These are phyloP conservation scores for Siniperca knerii DNA, from an alignment of 2,113 vertebrate species.

Conservation along the genomic window DNA sequence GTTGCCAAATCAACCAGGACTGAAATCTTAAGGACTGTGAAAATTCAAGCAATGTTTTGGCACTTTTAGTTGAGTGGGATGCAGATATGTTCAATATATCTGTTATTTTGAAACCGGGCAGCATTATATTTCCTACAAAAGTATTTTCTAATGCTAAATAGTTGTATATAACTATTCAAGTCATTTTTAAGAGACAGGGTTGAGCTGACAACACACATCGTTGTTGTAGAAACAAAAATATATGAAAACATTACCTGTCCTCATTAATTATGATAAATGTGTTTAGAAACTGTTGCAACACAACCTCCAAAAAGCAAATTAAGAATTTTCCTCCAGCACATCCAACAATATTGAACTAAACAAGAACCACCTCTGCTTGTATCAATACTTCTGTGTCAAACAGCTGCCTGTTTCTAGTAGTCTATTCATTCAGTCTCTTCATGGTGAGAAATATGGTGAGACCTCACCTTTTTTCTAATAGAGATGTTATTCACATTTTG, in stretches of 20 bases:
- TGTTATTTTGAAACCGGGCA: not conserved
- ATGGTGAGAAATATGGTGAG: not conserved
- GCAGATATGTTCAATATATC: not conserved
- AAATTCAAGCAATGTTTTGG: not conserved
- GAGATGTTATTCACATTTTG: constrained; percentile 27
- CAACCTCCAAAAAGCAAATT: not conserved
- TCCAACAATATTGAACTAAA: not conserved
- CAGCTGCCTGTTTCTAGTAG: not conserved
- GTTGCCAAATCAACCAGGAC: too few species aligned
- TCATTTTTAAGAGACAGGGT: too few species aligned
- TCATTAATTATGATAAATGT: not conserved
- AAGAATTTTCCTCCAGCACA: not conserved
- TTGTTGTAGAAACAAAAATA: not conserved
- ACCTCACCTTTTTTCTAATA: constrained; percentile 15
- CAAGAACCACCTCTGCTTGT: not conserved
- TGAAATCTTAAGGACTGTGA: too few species aligned
- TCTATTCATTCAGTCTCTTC: constrained; percentile 12
- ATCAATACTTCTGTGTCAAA: constrained; percentile 4
- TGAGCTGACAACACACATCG: not conserved
- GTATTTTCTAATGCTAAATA: too few species aligned
- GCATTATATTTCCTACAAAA: not conserved
- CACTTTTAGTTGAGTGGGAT: not conserved
- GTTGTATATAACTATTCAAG: too few species aligned
- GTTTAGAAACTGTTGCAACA: not conserved
- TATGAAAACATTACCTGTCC: not conserved